phyloP scores from a whole-genome alignment of 2,888 invertebrate genomes.

The Euzophera pinguis region DNA sequence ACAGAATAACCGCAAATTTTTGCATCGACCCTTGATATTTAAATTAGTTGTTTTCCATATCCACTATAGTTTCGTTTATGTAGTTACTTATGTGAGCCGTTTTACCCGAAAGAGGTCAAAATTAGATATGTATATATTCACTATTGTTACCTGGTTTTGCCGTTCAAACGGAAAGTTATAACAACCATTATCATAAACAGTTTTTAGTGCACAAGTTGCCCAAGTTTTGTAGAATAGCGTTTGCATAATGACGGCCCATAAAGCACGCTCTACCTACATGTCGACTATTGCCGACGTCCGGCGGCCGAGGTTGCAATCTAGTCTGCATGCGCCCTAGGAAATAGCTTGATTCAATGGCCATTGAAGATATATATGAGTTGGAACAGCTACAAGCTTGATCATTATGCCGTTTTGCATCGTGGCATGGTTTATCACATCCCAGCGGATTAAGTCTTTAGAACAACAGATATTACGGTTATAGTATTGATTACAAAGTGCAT shows the following conservation, averaged over 20 bases:
- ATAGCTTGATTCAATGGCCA: constrained; percentile 24
- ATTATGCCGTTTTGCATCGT: not conserved
- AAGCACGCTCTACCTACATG: constrained; percentile 7
- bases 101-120: not conserved
- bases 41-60: too few species aligned
- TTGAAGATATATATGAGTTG: constrained; percentile 27
- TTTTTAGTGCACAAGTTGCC: constrained; percentile 6
- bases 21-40: too few species aligned
- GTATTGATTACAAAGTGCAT: too few species aligned
- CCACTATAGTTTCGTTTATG: not conserved
- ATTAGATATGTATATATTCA: not conserved
- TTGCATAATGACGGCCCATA: constrained; percentile 1
- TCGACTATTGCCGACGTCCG: too few species aligned
- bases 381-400: not conserved
- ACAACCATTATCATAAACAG: constrained; percentile 6
- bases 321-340: constrained; percentile 34
- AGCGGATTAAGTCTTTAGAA: not conserved
- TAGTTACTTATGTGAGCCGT: not conserved
- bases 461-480: too few species aligned
- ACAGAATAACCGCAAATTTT: too few species aligned
- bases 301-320: constrained; percentile 1
- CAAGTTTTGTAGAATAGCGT: not conserved
- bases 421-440: not conserved
- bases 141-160: constrained; percentile 3
- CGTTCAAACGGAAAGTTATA: constrained; percentile 2